Conservation (phyloP, 92 coral and sea anemone genomes). For the Porites lobata region DNA sequence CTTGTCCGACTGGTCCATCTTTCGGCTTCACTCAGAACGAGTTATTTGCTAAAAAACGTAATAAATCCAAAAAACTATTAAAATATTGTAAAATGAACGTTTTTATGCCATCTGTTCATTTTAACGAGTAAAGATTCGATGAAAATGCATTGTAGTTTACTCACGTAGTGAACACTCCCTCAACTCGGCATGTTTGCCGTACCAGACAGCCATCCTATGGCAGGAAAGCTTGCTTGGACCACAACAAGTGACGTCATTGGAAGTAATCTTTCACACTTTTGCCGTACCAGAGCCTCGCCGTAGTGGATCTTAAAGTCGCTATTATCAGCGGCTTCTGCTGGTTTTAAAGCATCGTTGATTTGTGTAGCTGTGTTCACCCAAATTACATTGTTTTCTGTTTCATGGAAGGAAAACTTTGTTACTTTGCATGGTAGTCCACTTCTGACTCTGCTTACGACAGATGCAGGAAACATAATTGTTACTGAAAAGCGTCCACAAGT, state of each 20-base stretch:
- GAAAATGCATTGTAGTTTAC: background rate
- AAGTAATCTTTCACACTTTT: constrained; percentile 35
- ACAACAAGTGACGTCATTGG: constrained; percentile 22
- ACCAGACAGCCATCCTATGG: constrained; percentile 32
- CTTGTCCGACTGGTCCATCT: constrained; percentile 21
- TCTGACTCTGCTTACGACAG: constrained; percentile 67
- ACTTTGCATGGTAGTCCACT: constrained; percentile 64
- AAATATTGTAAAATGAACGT: no score
- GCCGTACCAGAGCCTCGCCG: constrained; percentile 8
- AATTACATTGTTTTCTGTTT: constrained; percentile 63
- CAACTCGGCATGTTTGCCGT: constrained; percentile 26
- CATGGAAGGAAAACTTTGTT: constrained; percentile 49
- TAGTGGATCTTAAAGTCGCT: no score
- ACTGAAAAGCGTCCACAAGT: constrained; percentile 21
- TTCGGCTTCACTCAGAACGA: constrained; percentile 19
- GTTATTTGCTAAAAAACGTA: background rate
- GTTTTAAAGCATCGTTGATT: constrained; percentile 50
- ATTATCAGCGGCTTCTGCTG: background rate
- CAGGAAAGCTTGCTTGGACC: constrained; percentile 30
- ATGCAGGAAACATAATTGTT: constrained; percentile 63
- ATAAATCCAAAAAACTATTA: no score
- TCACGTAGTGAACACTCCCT: constrained; percentile 15
- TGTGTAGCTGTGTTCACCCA: constrained; percentile 66
- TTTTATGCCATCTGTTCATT: no score
- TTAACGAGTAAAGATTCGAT: no score